Evolutionary conservation across 2,113 vertebrate genomes (phyloP), one percentile per base, ranked within the genome.

Genomic region (Phainopepla nitens): DNA sequence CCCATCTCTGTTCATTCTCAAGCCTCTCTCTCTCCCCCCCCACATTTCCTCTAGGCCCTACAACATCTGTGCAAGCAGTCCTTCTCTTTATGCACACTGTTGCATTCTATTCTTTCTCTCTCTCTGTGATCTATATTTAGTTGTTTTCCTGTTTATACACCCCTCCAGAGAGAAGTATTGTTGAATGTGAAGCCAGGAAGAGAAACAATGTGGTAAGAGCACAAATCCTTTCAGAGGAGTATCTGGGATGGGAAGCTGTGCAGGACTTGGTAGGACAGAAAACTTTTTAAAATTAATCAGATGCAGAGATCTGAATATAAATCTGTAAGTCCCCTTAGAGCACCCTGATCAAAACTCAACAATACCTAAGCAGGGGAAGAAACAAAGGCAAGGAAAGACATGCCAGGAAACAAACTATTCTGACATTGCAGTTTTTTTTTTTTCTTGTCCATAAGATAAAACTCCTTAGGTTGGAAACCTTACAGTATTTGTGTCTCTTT

Each of bases 181-280:
- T 95, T 94, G 80, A 90, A 87, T 90, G 21, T n/a, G 80, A 93
- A 81, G 80, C 90, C 95, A 95, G 95, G 95, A 97, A 97, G 72
- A 92, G 62, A 83, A 94, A 94, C 90, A 93, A 86, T 83, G 82
- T 0, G 27, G 82, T 86, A 62, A 92, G 24, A 73, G 24, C 82
- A 88, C 31, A 80, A 83, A 92, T 80, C 36, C 50, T 86, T 93
- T 85, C 79, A 92, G 85, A 92, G 49, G 22, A 77, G 23, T 66
- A 93, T 83, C 27, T 50, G 58, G 71, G 42, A 94, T 93, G 76
- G 75, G 79, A 95, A 86, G 42, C 27, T 1, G 0, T n/a, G 45
- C 24, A 83, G 27, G 62, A 61, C 9, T 57, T 75, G 5, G 25
- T 69, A 82, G 33, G 33, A 62, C 9, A 90, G n/a, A 86, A 82